Base-by-base conservation (phyloP, 2,888 invertebrate species). In the Coelinius sp. region DNA sequence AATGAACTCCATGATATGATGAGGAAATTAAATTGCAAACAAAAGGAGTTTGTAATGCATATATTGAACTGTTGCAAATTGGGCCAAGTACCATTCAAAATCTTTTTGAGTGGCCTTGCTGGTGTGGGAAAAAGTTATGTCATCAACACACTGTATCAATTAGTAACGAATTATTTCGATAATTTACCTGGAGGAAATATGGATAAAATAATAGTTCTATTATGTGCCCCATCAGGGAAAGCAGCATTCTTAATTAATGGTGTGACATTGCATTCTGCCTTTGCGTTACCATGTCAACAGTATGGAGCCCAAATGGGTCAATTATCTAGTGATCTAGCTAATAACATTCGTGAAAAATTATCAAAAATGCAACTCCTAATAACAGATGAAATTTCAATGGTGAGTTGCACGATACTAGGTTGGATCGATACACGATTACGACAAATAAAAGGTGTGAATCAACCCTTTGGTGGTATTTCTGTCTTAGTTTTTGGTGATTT, bases 101-200 rank as follows among this genome's bases (percentile, higher is more conserved):
- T 76, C 20, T 82, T 80, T 75, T 64, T 83, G 8, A 74, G 71
- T 73, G 81, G 80, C 6, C 76, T 78, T 49, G 83, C 82, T 6
- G 82, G 83, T 3, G 82, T 82, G 10, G 82, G 83, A 10, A 83
- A 83, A 77, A 82, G 81, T 66, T 73, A 52, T 14, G 67, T 81
- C 1, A 80, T 84, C 4, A 77, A 74, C 20, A 75, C 78, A n/a
- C 74, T 83, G 41, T 76, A 75, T 70, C 82, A 81, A 73, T 52
- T 74, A 56, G 67, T 79, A 53, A 78, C 71, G 38, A 53, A 73
- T 56, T 73, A 72, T n/a, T 80, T 77, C 46, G 56, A 74, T 64
- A 66, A 56, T 52, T n/a, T 27, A 56, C 70, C 74, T 14, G 70
- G 74, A 38, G 64, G 20, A n/a, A 64, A 78, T 77, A 76, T 72